Base-by-base conservation (phyloP, 2,888 invertebrate genomes). In the Nezara viridula region DNA sequence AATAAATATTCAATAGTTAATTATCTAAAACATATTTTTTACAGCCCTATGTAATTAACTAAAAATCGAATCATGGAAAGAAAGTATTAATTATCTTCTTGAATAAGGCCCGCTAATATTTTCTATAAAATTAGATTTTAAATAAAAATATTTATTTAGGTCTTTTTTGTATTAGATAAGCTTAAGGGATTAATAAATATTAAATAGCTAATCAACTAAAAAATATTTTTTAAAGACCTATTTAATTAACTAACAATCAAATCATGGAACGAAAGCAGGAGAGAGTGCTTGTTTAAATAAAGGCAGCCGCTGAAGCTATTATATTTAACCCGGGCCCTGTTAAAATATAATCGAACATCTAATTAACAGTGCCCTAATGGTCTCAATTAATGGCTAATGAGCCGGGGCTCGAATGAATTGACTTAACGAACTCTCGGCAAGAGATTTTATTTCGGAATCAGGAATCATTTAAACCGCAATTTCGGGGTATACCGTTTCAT, bases 301-400 rank as follows among this genome's bases (percentile, higher is more conserved):
- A 81, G 44, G n/a, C 81, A 73, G 44, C 81, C 44, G n/a, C 44
- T 3, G 81, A 44, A 81, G 81, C 81, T 47, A 81, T 81, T 81
- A 81, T 81, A 81, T 81, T 81, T 81, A 81, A 81, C 81, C 66
- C 66, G 5, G 40, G 44, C n/a, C 81, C 81, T 81, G 81, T 81
- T 81, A 81, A 81, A 81, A 81, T 81, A 81, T 81, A 81, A 81
- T 81, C 44, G 81, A 81, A 81, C 81, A 81, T 81, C 81, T 81
- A 81, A 81, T 81, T 81, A 81, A 81, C 81, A 81, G 81, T n/a
- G 44, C 16, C n/a, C 44, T 81, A 81, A 81, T 81, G 81, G 81
- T n/a, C 44, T 81, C 44, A 81, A 81, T 81, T 81, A 81, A 81
- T 81, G 44, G 81, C 81, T 81, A 81, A 81, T 81, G 81, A 81